Percentiles rank a stretch among this genome's conserved stretches.
Conservation (phyloP, 1,140 invertebrate genomes). For the Drosophila carrolli region DNA sequence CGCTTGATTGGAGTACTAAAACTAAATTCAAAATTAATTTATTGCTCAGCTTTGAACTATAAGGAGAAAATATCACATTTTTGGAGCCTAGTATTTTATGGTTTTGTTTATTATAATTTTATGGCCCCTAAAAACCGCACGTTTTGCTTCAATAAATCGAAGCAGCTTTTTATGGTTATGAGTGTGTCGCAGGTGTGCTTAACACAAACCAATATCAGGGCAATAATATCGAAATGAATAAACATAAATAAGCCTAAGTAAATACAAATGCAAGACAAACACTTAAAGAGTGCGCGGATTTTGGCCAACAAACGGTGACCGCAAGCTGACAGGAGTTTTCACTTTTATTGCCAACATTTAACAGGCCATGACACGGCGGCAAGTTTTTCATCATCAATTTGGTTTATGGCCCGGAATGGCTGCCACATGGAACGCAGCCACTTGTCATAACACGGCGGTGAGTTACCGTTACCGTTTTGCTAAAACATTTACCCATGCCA, state of each 20-base stretch:
- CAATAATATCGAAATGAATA: slow-evolving; percentile 46
- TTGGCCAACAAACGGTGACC: slow-evolving; percentile 62
- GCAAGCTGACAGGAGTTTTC: slow-evolving; percentile 74
- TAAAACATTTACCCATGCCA: slow-evolving; percentile 67
- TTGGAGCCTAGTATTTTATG: slow-evolving; percentile 24
- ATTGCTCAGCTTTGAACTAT: no score
- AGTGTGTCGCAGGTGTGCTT: slow-evolving; percentile 62
- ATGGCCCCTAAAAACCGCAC: slow-evolving; percentile 31
- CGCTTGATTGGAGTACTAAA: neutral
- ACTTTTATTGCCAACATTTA: slow-evolving; percentile 80
- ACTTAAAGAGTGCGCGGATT: slow-evolving; percentile 47
- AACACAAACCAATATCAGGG: slow-evolving; percentile 44
- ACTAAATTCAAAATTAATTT: no score
- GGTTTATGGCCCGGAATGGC: slow-evolving; percentile 72
- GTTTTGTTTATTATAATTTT: slow-evolving; percentile 51
- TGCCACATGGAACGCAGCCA: slow-evolving; percentile 57
- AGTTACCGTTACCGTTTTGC: slow-evolving; percentile 68
- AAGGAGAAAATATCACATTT: slow-evolving; percentile 1
- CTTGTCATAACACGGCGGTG: slow-evolving; percentile 68
- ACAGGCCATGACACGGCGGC: slow-evolving; percentile 74
- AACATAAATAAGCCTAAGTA: slow-evolving; percentile 27
- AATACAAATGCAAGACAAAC: slow-evolving; percentile 3
- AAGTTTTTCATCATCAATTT: slow-evolving; percentile 80
- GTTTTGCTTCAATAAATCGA: slow-evolving; percentile 52
- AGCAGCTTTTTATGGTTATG: slow-evolving; percentile 53